A percentile compares a stretch with the other conserved stretches of the same genome.
phyloP scores from a whole-genome alignment of 2,113 vertebrate genomes.

The Platanista minor region DNA sequence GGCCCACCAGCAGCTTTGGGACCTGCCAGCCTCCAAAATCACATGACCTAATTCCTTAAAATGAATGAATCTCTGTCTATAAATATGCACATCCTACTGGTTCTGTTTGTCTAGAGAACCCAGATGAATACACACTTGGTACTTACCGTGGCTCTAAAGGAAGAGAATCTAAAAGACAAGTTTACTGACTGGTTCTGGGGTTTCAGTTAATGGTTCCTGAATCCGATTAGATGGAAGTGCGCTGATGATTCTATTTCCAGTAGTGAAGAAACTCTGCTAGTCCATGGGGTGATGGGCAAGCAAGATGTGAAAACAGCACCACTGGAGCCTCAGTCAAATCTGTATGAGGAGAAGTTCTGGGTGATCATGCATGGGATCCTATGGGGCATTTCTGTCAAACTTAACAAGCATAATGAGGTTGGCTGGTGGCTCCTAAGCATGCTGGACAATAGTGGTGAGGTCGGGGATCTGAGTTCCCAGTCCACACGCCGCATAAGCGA shows the following conservation, averaged over 20 bases:
- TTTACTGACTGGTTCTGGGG: background rate
- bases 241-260: background rate
- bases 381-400: background rate
- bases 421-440: background rate
- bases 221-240: background rate
- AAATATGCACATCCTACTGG: background rate
- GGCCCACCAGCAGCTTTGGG: background rate
- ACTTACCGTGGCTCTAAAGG: background rate
- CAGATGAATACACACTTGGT: background rate
- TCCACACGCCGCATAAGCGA: background rate
- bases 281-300: background rate
- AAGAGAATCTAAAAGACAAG: background rate
- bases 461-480: background rate
- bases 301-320: background rate
- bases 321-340: background rate
- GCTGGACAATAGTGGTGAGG: background rate
- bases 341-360: background rate
- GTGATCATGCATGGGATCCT: background rate
- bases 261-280: background rate
- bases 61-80: background rate
- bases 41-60: background rate
- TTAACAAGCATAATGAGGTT: background rate
- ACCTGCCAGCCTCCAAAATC: background rate
- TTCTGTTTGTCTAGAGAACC: background rate
- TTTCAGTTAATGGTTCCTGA: background rate